Conservation (phyloP, 2,113 vertebrate species). For the Piliocolobus tephrosceles region DNA sequence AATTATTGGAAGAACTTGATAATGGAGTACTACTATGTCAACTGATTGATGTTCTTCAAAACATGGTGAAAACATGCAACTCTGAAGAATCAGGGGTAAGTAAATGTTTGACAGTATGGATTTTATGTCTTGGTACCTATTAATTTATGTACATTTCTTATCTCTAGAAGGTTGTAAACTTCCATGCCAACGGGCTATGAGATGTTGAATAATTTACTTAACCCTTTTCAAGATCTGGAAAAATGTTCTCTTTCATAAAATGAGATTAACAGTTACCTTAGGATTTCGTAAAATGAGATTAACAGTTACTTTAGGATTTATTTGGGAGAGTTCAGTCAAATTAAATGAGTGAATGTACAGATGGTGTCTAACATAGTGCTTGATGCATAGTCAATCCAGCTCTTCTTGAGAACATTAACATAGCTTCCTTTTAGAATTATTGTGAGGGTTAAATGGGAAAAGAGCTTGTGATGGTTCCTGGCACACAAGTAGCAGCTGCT, state of each 20-base stretch:
- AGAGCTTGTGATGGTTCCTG: background rate
- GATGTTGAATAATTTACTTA: conserved; percentile 15
- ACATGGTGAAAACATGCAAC: conserved; percentile 85
- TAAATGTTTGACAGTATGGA: background rate
- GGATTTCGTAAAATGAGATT: background rate
- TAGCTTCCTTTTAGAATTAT: background rate
- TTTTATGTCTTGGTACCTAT: background rate
- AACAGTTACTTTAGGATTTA: background rate
- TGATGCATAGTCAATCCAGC: background rate
- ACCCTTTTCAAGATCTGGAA: conserved; percentile 14
- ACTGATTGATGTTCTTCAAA: conserved; percentile 91
- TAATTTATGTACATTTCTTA: background rate
- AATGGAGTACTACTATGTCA: conserved; percentile 90
- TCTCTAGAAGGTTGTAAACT: background rate
- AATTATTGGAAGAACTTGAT: conserved; percentile 89
- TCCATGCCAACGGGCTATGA: background rate
- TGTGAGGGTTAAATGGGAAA: background rate
- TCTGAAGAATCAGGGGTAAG: conserved; percentile 88
- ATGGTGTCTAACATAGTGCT: background rate
- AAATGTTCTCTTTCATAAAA: background rate
- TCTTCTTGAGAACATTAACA: background rate
- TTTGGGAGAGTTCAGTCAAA: background rate
- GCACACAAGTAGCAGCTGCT: background rate
- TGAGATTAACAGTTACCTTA: background rate
- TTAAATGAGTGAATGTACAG: background rate